phyloP scores from a whole-genome alignment of 2,113 vertebrate species.

The Cryptomyrus ogoouensis region DNA sequence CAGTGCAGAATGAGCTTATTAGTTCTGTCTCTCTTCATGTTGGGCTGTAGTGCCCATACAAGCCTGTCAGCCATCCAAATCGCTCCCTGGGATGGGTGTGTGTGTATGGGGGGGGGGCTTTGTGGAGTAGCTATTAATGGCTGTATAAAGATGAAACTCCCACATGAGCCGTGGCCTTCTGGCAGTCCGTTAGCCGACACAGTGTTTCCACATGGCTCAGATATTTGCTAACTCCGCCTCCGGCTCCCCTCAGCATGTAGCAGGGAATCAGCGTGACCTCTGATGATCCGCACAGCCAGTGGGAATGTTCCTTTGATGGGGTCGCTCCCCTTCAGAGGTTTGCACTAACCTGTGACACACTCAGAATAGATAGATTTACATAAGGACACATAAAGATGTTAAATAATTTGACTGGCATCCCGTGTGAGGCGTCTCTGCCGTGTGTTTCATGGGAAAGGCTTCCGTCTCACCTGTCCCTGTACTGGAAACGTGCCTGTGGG shows the following conservation, averaged over 20 bases:
- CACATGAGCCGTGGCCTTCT: neutral
- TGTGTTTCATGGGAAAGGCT: neutral
- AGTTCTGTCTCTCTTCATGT: neutral
- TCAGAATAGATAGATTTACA: neutral
- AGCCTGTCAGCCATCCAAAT: neutral
- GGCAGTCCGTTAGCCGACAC: slow-evolving; percentile 36
- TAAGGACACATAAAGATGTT: neutral
- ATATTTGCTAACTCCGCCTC: slow-evolving; percentile 28
- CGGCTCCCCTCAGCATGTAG: neutral
- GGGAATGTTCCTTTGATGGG: neutral
- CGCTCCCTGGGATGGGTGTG: neutral
- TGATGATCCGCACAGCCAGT: neutral
- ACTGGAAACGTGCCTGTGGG: neutral
- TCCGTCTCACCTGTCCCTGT: neutral
- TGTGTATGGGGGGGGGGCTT: neutral
- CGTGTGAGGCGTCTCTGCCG: neutral
- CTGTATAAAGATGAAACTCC: neutral
- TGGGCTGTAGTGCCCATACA: neutral
- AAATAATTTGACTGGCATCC: neutral
- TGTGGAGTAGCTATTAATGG: neutral
- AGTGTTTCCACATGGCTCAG: slow-evolving; percentile 23
- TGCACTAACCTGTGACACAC: neutral
- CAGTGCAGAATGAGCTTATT: neutral
- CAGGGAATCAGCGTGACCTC: neutral
- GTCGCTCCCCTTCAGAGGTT: neutral